Conservation (phyloP, 2,113 vertebrate genomes). For the Laticauda laticaudata region DNA sequence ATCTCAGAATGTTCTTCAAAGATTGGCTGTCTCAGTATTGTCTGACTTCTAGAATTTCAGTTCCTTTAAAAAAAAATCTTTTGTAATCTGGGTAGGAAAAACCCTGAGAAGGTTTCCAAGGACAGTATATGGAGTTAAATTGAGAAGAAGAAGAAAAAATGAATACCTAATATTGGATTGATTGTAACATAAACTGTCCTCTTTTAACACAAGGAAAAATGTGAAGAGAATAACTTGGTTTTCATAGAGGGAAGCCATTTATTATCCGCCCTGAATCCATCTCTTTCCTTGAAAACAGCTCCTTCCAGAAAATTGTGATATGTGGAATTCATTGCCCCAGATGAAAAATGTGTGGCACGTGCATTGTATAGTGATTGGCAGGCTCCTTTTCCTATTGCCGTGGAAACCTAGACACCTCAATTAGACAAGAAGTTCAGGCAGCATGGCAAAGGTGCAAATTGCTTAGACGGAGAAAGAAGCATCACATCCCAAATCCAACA, state of each 20-base stretch:
- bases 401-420: slow-evolving; percentile 4
- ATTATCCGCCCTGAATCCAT: rapidly evolving
- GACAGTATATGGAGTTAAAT: not conserved
- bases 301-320: not conserved
- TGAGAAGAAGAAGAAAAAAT: not conserved
- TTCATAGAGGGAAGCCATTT: not conserved
- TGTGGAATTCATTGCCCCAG: not conserved
- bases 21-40: not conserved
- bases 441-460: slow-evolving; percentile 3
- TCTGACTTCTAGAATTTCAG: not conserved
- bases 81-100: not conserved
- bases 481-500: not conserved
- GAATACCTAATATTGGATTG: not conserved
- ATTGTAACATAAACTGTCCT: not conserved
- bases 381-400: slow-evolving; percentile 13
- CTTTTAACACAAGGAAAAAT: not conserved
- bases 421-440: not conserved
- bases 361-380: slow-evolving; percentile 61
- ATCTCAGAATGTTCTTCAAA: not conserved
- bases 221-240: not conserved
- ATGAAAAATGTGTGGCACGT: slow-evolving; percentile 62
- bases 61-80: not conserved
- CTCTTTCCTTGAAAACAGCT: not conserved
- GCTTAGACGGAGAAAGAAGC: not conserved
- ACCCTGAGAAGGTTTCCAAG: not conserved